Evolutionary conservation across 2,888 invertebrate species (phyloP).

Genomic region (Criorhina ranunculi): DNA sequence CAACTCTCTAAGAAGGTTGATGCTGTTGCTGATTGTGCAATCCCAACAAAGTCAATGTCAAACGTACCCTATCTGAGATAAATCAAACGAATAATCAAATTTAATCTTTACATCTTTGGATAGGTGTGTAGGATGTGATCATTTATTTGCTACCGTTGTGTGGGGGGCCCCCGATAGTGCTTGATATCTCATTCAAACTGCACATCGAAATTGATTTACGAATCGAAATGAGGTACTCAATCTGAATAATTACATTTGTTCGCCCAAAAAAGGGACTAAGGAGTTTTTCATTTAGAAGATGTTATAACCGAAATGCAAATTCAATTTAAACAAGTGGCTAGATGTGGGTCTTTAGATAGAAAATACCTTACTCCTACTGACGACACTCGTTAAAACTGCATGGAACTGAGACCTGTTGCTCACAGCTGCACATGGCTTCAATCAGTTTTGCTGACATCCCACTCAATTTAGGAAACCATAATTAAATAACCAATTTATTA

Average conservation of each 20-base stretch:
- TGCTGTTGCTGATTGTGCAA: constrained; percentile 45
- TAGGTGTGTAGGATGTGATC: constrained; percentile 53
- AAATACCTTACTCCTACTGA: constrained; percentile 34
- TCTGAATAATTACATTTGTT: constrained; percentile 41
- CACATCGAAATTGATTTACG: constrained; percentile 69
- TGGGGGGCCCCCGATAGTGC: constrained; percentile 36
- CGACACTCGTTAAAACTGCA: constrained; percentile 32
- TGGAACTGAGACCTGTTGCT: constrained; percentile 17
- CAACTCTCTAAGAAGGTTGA: constrained; percentile 15
- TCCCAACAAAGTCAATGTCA: constrained; percentile 58
- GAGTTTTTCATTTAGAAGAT: constrained; percentile 33
- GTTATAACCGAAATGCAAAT: constrained; percentile 47
- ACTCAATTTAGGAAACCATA: constrained; percentile 35
- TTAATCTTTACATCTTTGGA: constrained; percentile 21
- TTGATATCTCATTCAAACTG: constrained; percentile 38
- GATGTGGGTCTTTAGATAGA: constrained; percentile 43
- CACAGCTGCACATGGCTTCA: constrained; percentile 20
- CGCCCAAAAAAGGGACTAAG: constrained; percentile 52
- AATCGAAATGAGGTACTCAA: constrained; percentile 20
- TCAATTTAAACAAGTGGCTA: constrained; percentile 39
- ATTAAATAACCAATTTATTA: constrained; percentile 48
- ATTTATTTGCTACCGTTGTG: constrained; percentile 54
- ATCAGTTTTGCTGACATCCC: constrained; percentile 20
- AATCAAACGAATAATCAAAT: constrained; percentile 41
- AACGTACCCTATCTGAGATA: constrained; percentile 22